Percentiles rank a stretch among this genome's conserved stretches.
phyloP scores from a whole-genome alignment of 2,113 vertebrate genomes.

The Lophius piscatorius region DNA sequence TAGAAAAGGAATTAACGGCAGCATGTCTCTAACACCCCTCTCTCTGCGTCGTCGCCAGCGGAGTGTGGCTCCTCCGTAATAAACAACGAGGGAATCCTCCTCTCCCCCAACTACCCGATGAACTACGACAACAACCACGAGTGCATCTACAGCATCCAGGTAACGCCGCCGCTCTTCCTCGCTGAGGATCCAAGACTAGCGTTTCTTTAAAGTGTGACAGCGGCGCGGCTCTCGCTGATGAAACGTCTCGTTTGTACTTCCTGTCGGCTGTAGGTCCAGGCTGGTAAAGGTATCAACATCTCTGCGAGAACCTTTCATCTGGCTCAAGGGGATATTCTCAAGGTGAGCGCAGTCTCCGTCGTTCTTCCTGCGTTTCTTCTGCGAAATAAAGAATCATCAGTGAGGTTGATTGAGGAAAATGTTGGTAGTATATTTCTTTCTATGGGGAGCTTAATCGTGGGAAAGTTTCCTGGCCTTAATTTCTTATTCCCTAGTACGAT shows the following conservation, averaged over 20 bases:
- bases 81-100: conserved; percentile 81
- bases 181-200: not conserved
- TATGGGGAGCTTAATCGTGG: too few species aligned
- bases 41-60: conserved; percentile 62
- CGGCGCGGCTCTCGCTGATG: conserved; percentile 9
- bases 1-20: too few species aligned
- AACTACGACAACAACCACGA: conserved; percentile 89
- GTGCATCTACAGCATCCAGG: conserved; percentile 98
- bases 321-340: conserved; percentile 92
- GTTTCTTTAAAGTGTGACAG: not conserved
- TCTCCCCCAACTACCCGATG: conserved; percentile 84
- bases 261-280: conserved; percentile 84
- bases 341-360: conserved; percentile 47
- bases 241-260: conserved; percentile 23
- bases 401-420: too few species aligned
- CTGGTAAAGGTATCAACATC: conserved; percentile 97
- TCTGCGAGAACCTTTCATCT: conserved; percentile 95
- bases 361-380: too few species aligned
- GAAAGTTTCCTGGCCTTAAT: too few species aligned
- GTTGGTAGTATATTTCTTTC: too few species aligned
- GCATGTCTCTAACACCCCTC: not conserved
- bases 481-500: too few species aligned
- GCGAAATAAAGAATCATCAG: too few species aligned
- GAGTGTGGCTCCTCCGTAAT: conserved; percentile 83
- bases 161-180: conserved; percentile 9